Percentiles rank a stretch among this genome's conserved stretches.
phyloP scores from a whole-genome alignment of 2,113 vertebrate genomes.

The Oryzias melastigma region DNA sequence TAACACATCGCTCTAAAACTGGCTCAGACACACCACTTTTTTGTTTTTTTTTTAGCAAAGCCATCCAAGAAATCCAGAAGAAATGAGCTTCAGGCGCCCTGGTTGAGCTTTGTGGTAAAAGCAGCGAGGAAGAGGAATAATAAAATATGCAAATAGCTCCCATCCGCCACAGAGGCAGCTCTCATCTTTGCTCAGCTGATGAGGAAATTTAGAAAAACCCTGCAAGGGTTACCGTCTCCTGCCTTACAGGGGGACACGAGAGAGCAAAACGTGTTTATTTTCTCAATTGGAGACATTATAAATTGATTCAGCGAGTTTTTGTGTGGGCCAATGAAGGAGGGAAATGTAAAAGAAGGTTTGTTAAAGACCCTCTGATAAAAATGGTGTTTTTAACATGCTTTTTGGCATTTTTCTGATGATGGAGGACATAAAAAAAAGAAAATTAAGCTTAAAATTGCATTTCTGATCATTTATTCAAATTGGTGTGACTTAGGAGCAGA shows the following conservation, averaged over 20 bases:
- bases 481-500: too few species aligned
- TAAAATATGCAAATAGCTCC: slow-evolving; percentile 12
- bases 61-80: slow-evolving; percentile 12
- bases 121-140: slow-evolving; percentile 6
- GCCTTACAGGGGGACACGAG: slow-evolving; percentile 7
- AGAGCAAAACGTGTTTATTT: neutral
- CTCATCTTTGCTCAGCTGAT: slow-evolving; percentile 25
- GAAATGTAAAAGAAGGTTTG: too few species aligned
- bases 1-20: slow-evolving; percentile 14
- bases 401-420: too few species aligned
- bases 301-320: too few species aligned
- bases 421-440: too few species aligned
- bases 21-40: neutral
- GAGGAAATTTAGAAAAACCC: slow-evolving; percentile 10
- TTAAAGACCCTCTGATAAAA: too few species aligned
- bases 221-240: slow-evolving; percentile 11
- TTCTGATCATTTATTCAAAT: too few species aligned
- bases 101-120: slow-evolving; percentile 15
- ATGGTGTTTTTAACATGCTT: too few species aligned
- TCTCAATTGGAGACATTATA: neutral
- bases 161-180: slow-evolving; percentile 1
- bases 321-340: too few species aligned
- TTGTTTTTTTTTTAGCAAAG: neutral
- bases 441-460: too few species aligned
- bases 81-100: slow-evolving; percentile 6